Evolutionary conservation across 2,888 invertebrate genomes (phyloP), one percentile per base, ranked within the genome.

Genomic region (Eurytoma adleriae): DNA sequence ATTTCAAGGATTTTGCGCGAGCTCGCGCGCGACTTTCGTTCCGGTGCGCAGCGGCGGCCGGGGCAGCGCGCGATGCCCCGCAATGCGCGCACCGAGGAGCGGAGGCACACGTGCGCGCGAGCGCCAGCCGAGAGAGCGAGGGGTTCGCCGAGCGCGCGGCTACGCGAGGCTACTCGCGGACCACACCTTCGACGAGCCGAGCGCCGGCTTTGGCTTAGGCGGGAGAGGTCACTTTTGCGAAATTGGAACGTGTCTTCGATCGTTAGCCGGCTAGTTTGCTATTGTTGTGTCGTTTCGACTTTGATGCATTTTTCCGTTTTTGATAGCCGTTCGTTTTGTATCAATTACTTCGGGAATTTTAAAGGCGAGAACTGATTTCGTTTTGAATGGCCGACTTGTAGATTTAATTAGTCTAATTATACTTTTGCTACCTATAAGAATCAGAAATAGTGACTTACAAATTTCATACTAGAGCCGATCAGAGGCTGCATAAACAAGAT

Each of bases 1-100:
- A 84, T 87, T 87, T 87, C 85, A 86, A 87, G 86, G 87, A 86
- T 87, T 85, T 87, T 85, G 86, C 66, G 67, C 56, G 72, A 24
- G 75, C 84, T 80, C 85, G 85, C 84, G 73, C 81, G 79, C 83
- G 85, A 87, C 87, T 87, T 87, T 87, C 86, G 87, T 87, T 87
- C 86, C 87, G 86, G 85, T 86, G 84, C 61, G 12, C 24, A 16
- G 3, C 30, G 56, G 10, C 40, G 30, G 20, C 16, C 27, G 64
- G 30, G 13, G 57, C 52, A 13, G 27, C 59, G 56, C 66, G 56
- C 30, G 67, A 68, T 68, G 59, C 56, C 18, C 52, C 61, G 69
- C 57, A 18, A 18, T 57, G 48, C 20, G 18, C 30, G n/a, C n/a
- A n/a, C 56, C 16, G 54, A 56, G 52, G 40, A 18, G 54, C 64